Percentiles rank a stretch among this genome's conserved stretches.
phyloP scores from a whole-genome alignment of 2,797 vertebrate species.

The Petrocephalus sullivani region DNA sequence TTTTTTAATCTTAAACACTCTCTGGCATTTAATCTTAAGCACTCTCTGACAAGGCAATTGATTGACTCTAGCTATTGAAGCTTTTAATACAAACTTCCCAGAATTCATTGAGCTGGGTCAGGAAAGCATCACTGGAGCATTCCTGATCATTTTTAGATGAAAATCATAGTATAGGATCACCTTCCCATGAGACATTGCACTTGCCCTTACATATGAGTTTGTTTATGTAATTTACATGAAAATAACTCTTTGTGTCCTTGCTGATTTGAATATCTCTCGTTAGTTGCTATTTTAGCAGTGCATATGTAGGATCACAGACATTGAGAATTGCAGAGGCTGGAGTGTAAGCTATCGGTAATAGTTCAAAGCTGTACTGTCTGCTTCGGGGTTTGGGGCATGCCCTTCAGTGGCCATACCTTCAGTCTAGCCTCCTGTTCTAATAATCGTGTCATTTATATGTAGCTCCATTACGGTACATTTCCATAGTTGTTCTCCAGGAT shows the following conservation, averaged over 20 bases:
- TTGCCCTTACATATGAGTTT: not conserved
- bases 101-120: not conserved
- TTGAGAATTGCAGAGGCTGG: too few relatives aligned
- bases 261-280: not conserved
- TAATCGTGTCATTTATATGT: not conserved
- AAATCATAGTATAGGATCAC: not conserved
- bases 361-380: not conserved
- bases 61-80: not conserved
- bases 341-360: too few relatives aligned
- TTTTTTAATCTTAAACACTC: not conserved
- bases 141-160: slow-evolving; percentile 13
- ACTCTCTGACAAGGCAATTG: not conserved
- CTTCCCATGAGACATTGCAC: not conserved
- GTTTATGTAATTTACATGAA: not conserved
- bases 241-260: not conserved
- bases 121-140: not conserved
- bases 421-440: not conserved
- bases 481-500: not conserved
- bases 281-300: too few relatives aligned
- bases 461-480: not conserved
- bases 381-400: not conserved
- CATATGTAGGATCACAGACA: too few relatives aligned
- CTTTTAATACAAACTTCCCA: not conserved
- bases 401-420: not conserved
- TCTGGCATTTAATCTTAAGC: not conserved